Percentiles rank a stretch among this genome's conserved stretches.
Evolutionary conservation across 2,888 invertebrate genomes (phyloP).

Genomic region (Clanis bilineata): DNA sequence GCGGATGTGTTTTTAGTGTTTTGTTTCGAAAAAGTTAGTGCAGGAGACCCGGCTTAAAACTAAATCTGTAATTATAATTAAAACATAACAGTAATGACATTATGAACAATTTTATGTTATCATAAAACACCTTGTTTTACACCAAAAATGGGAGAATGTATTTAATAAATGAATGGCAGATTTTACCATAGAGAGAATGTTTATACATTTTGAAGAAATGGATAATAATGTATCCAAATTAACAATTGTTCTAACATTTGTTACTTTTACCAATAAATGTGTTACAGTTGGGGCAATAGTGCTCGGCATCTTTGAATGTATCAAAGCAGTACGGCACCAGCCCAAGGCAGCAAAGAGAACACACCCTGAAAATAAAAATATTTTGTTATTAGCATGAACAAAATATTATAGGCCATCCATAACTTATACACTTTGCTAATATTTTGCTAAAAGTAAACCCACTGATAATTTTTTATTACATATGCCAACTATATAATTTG

Average conservation of each 20-base stretch:
- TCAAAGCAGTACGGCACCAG: slow-evolving; percentile 77
- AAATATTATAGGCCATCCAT: too few relatives aligned
- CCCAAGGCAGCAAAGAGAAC: slow-evolving; percentile 75
- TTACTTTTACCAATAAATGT: slow-evolving; percentile 73
- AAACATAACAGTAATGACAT: too few relatives aligned
- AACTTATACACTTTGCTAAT: too few relatives aligned
- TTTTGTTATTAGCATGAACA: too few relatives aligned
- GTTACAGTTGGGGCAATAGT: slow-evolving; percentile 77
- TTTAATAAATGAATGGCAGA: neutral
- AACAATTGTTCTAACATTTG: slow-evolving; percentile 54
- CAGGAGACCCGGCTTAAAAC: too few relatives aligned
- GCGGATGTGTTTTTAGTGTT: too few relatives aligned
- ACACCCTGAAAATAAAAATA: slow-evolving; percentile 58
- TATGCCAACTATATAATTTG: too few relatives aligned
- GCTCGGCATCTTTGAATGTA: slow-evolving; percentile 77
- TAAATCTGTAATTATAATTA: too few relatives aligned
- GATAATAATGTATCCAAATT: neutral
- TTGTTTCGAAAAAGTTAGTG: too few relatives aligned
- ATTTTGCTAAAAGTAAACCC: too few relatives aligned
- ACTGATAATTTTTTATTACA: too few relatives aligned
- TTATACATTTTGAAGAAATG: neutral
- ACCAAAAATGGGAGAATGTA: neutral
- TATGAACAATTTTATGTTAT: too few relatives aligned
- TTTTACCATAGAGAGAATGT: neutral
- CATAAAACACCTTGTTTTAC: neutral